Base-by-base conservation (phyloP, 2,797 vertebrate species). In the Hylomyscus alleni region DNA sequence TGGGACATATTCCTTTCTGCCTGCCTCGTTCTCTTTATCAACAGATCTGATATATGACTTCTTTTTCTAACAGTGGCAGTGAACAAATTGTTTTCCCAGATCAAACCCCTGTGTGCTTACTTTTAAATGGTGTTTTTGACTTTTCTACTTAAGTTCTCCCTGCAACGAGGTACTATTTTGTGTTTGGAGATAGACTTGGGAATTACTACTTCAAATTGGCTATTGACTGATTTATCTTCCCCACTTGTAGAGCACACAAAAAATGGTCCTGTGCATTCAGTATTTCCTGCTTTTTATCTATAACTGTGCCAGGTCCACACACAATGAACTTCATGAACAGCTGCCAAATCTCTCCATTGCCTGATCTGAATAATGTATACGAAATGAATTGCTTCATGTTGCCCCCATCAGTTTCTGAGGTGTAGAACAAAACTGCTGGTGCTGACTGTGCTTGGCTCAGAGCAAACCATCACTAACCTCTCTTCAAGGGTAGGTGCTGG, bases 41-140 rank as follows among this genome's bases (percentile, higher is more conserved):
- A 3, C 1, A 15, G 54, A 80, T 86, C 87, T 50, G 50, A 67
- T 14, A 3, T 26, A 20, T 37, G 54, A n/a, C 22, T 89, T 89
- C 47, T 86, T 5, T 95, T 86, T 69, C 19, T 90, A 72, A 90
- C 10, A 9, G 37, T 67, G 65, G 62, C 89, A 56, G 58, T 11
- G n/a, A 75, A 89, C 56, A 88, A 60, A n/a, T 88, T 95, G 87
- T 52, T 24, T 76, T 85, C 22, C 40, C 76, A 82, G 54, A 22
- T 73, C 54, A 2, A n/a, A 40, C 7, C 29, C 56, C 13, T n/a
- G 13, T 78, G 20, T 12, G 20, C 34, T 84, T 77, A 69, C 50
- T 92, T 93, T 69, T 22, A 84, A 81, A 62, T 50, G 56, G 1
- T 9, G 76, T 15, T 89, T 91, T 93, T 56, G 54, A 65, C 31